A percentile compares a stretch with the other conserved stretches of the same genome.
Conservation (phyloP, 2,888 invertebrate species). For the Taphrorychus bicolor region DNA sequence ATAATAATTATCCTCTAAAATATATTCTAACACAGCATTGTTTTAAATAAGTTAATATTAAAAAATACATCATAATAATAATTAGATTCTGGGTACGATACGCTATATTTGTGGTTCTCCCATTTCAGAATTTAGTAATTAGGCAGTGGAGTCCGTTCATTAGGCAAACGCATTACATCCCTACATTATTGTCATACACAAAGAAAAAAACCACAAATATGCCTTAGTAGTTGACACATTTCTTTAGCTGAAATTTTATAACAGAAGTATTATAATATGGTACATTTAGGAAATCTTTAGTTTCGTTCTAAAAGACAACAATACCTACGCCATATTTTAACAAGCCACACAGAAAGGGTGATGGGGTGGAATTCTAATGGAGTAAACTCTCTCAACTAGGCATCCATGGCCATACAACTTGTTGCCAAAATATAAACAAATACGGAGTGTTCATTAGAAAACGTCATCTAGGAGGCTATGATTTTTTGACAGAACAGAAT, state of each 20-base stretch:
- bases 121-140: neutral
- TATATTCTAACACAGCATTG: constrained; percentile 52
- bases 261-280: neutral
- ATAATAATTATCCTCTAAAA: constrained; percentile 43
- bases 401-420: too few species aligned
- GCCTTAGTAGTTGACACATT: neutral
- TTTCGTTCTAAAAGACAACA: neutral
- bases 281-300: neutral
- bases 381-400: too few species aligned
- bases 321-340: neutral
- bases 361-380: too few species aligned
- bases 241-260: neutral
- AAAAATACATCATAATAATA: constrained; percentile 2
- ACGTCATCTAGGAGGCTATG: too few species aligned
- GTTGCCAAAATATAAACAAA: too few species aligned
- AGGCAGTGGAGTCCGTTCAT: neutral
- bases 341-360: too few species aligned
- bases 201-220: constrained; percentile 4
- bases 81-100: neutral
- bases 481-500: too few species aligned
- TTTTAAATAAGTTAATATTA: constrained; percentile 44
- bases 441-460: too few species aligned
- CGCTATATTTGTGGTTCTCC: constrained; percentile 2
- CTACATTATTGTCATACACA: neutral
- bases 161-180: neutral